Conservation (phyloP, 23 tunicate genomes). For the Corella eumyota region DNA sequence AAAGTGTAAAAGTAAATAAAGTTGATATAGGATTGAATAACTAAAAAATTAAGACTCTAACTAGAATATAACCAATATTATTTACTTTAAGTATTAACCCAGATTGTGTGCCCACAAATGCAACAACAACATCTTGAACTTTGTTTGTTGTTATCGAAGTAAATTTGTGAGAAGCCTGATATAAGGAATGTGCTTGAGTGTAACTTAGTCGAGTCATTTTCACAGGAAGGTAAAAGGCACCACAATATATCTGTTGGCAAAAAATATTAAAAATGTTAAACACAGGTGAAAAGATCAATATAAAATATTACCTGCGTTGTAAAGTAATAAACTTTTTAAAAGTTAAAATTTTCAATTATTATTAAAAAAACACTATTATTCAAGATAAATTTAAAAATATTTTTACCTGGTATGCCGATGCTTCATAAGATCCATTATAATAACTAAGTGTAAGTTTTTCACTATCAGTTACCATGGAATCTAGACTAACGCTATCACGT, state of each 20-base stretch:
- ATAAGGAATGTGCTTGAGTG: too few species aligned
- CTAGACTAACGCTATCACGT: neutral
- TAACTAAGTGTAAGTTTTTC: neutral
- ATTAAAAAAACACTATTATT: too few species aligned
- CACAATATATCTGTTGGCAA: constrained; percentile 40
- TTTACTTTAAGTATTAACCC: constrained; percentile 41
- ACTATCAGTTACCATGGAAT: constrained; percentile 2
- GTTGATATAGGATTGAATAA: too few species aligned
- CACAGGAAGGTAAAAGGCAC: constrained; percentile 44
- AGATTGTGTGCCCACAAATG: constrained; percentile 37
- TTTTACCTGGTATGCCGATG: constrained; percentile 8
- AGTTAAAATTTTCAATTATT: too few species aligned
- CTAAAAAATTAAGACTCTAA: too few species aligned
- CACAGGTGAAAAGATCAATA: neutral
- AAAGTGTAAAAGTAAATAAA: too few species aligned
- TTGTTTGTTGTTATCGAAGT: constrained; percentile 32
- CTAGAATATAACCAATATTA: too few species aligned
- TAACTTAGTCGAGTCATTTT: constrained; percentile 7
- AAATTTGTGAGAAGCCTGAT: too few species aligned
- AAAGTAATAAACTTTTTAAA: too few species aligned
- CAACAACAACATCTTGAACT: constrained; percentile 27
- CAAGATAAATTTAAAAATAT: neutral
- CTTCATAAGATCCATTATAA: constrained; percentile 9
- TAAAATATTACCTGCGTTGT: too few species aligned
- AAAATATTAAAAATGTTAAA: neutral